Conservation (phyloP, 2,113 vertebrate genomes). For the Microtus pennsylvanicus region DNA sequence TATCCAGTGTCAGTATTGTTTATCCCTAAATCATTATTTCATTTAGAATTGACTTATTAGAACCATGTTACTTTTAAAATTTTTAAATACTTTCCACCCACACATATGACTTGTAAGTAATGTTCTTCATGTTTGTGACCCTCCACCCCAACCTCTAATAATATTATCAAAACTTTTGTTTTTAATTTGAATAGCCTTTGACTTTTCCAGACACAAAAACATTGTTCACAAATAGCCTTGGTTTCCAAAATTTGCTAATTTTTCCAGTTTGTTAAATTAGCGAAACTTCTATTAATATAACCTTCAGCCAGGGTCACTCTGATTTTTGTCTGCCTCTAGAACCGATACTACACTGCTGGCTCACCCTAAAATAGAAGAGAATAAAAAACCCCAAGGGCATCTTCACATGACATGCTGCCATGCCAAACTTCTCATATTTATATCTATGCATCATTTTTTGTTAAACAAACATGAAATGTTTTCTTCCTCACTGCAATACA, state of each 20-base stretch:
- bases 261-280: conserved; percentile 34
- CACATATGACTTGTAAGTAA: neutral
- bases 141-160: neutral
- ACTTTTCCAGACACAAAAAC: conserved; percentile 24
- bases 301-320: neutral
- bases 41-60: neutral
- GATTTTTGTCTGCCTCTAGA: conserved; percentile 40
- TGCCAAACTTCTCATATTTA: neutral
- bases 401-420: conserved; percentile 9
- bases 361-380: neutral
- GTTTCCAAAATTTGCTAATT: conserved; percentile 33
- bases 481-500: neutral
- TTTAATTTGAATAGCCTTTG: conserved; percentile 27
- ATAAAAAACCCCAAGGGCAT: neutral
- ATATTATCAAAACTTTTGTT: conserved; percentile 18
- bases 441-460: neutral
- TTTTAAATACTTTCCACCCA: neutral
- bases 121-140: conserved; percentile 20
- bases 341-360: neutral
- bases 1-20: neutral
- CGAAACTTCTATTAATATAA: conserved; percentile 19
- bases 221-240: neutral
- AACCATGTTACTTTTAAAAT: conserved; percentile 10
- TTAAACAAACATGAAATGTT: conserved; percentile 39
- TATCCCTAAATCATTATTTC: neutral